Conservation (phyloP, 2,797 vertebrate species). For the Chelon labrosus region DNA sequence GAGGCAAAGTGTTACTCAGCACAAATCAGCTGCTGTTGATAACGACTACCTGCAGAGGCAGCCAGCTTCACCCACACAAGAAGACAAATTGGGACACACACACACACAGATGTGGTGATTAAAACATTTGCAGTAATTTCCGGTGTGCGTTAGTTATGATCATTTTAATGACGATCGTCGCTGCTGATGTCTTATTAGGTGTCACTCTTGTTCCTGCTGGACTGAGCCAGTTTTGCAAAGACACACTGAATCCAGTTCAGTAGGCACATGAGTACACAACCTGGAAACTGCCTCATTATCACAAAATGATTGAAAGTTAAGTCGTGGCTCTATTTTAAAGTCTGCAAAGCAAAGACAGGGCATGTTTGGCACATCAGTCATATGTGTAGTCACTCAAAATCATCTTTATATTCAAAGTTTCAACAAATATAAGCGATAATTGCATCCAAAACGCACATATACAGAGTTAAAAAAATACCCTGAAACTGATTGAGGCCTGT, state of each 20-base stretch:
- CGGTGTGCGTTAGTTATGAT: background rate
- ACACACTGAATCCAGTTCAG: constrained; percentile 87
- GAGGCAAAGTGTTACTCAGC: constrained; percentile 71
- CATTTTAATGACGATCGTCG: background rate
- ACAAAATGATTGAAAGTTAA: constrained; percentile 27
- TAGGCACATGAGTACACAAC: constrained; percentile 83
- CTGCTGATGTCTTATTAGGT: constrained; percentile 43
- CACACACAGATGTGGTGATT: background rate
- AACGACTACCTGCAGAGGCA: constrained; percentile 56
- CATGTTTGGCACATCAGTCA: background rate
- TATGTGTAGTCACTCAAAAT: constrained; percentile 2
- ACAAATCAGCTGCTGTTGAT: constrained; percentile 70
- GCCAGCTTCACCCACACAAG: constrained; percentile 48
- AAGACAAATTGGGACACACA: constrained; percentile 46
- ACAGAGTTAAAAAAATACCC: background rate
- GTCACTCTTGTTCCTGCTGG: constrained; percentile 97
- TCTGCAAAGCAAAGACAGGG: background rate
- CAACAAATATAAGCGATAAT: background rate
- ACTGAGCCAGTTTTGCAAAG: constrained; percentile 93
- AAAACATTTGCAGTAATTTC: constrained; percentile 7
- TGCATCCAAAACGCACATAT: background rate
- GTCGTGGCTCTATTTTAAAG: constrained; percentile 27
- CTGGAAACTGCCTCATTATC: constrained; percentile 20
- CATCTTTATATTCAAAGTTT: background rate
- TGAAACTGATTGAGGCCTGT: background rate